Evolutionary conservation across 2,113 vertebrate genomes (phyloP).

Genomic region (Leptobrachium leishanense): DNA sequence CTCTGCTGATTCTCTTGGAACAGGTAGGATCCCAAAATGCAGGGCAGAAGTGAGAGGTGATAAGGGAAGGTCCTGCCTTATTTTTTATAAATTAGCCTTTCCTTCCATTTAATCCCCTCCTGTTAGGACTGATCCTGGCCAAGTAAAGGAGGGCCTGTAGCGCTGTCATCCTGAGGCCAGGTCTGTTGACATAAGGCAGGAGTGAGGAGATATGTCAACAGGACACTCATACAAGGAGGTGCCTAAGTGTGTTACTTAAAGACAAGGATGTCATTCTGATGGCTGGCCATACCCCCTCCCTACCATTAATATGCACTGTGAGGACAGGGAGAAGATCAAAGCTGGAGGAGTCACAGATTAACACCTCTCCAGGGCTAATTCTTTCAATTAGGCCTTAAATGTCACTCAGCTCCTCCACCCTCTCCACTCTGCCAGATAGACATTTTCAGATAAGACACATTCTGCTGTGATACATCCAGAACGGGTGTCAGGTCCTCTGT

Average conservation of each 20-base stretch:
- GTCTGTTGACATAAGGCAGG: background rate
- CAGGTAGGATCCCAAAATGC: too few relatives aligned
- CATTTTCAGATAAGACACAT: slow-evolving; percentile 13
- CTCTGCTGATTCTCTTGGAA: too few relatives aligned
- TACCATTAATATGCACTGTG: slow-evolving; percentile 15
- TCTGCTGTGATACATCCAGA: too few relatives aligned
- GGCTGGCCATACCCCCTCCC: background rate
- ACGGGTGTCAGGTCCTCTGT: too few relatives aligned
- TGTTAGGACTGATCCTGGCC: background rate
- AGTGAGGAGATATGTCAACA: slow-evolving; percentile 31
- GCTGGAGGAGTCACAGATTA: slow-evolving; percentile 37
- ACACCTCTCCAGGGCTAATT: slow-evolving; percentile 47
- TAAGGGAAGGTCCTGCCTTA: too few relatives aligned
- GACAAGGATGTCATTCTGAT: slow-evolving; percentile 32
- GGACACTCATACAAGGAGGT: slow-evolving; percentile 25
- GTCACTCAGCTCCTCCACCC: slow-evolving; percentile 27
- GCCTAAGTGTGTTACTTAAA: slow-evolving; percentile 23
- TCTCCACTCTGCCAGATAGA: slow-evolving; percentile 9
- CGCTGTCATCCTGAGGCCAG: background rate
- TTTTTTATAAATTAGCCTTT: background rate
- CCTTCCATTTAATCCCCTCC: background rate
- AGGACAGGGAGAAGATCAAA: slow-evolving; percentile 35
- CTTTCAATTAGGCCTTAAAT: slow-evolving; percentile 32
- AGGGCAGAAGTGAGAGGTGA: background rate
- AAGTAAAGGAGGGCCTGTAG: background rate